These are phyloP conservation scores for Melanotaenia boesemani DNA, from an alignment of 2,797 vertebrate genomes.

Conservation along the genomic window DNA sequence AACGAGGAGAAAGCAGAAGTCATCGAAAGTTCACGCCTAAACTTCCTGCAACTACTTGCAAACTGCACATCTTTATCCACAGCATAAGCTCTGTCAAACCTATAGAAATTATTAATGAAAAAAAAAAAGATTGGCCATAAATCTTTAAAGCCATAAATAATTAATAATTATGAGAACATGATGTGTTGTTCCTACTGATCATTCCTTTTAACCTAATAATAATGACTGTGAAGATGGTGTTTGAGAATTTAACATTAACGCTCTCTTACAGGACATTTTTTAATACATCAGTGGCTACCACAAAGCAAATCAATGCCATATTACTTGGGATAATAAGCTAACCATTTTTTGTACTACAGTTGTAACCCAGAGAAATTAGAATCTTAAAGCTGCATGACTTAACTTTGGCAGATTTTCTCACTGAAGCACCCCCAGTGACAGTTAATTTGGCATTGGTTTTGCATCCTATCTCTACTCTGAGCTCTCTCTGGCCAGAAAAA, in stretches of 20 bases:
- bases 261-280: constrained; percentile 20
- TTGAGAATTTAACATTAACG: constrained; percentile 28
- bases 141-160: constrained; percentile 54
- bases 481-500: too few species aligned
- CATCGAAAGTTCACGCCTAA: constrained; percentile 88
- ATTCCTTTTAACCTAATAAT: constrained; percentile 37
- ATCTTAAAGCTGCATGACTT: background rate
- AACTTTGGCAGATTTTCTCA: too few species aligned
- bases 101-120: constrained; percentile 57
- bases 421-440: too few species aligned
- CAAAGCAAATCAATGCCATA: constrained; percentile 23
- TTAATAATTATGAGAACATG: constrained; percentile 37
- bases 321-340: background rate
- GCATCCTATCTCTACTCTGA: too few species aligned
- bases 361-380: constrained; percentile 4
- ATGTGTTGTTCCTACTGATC: constrained; percentile 41
- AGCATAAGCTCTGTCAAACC: constrained; percentile 38
- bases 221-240: constrained; percentile 38
- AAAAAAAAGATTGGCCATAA: constrained; percentile 42
- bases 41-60: constrained; percentile 85
- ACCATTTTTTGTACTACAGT: background rate
- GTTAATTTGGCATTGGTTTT: too few species aligned
- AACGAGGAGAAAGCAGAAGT: constrained; percentile 87
- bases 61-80: constrained; percentile 75
- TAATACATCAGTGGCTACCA: constrained; percentile 6